These are phyloP conservation scores for Lordiphosa stackelbergi DNA, from an alignment of 1,140 invertebrate species.

Conservation along the genomic window DNA sequence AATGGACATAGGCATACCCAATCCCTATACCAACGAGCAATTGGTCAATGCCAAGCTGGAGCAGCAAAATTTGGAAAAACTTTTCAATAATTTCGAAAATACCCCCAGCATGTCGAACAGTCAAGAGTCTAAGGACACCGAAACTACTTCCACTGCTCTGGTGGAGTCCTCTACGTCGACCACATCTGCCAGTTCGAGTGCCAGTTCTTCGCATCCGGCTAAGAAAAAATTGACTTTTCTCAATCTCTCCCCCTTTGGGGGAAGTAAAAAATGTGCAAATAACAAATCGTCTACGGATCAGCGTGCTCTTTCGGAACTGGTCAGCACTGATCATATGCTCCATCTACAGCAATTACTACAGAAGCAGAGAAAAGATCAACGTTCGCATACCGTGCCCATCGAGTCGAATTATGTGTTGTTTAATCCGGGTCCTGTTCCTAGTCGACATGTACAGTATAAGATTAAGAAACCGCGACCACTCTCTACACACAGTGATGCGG, in stretches of 20 bases:
- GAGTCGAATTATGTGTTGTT: constrained; percentile 76
- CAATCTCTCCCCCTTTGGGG: constrained; percentile 67
- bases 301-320: constrained; percentile 58
- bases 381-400: constrained; percentile 67
- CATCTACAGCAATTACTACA: constrained; percentile 63
- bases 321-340: constrained; percentile 67
- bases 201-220: constrained; percentile 46
- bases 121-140: constrained; percentile 72
- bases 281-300: constrained; percentile 32
- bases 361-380: constrained; percentile 47
- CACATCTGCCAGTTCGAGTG: constrained; percentile 54
- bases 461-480: constrained; percentile 67
- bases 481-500: constrained; percentile 75
- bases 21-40: constrained; percentile 69
- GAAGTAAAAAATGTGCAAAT: constrained; percentile 28
- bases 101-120: constrained; percentile 68
- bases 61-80: constrained; percentile 50
- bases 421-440: constrained; percentile 73
- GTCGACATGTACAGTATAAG: constrained; percentile 75
- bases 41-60: constrained; percentile 65
- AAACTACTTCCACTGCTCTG: constrained; percentile 68
- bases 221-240: constrained; percentile 70
- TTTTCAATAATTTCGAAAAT: constrained; percentile 41
- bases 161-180: constrained; percentile 70
- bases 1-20: constrained; percentile 70